Conservation (phyloP, 2,113 vertebrate species). For the Eolophus roseicapilla region DNA sequence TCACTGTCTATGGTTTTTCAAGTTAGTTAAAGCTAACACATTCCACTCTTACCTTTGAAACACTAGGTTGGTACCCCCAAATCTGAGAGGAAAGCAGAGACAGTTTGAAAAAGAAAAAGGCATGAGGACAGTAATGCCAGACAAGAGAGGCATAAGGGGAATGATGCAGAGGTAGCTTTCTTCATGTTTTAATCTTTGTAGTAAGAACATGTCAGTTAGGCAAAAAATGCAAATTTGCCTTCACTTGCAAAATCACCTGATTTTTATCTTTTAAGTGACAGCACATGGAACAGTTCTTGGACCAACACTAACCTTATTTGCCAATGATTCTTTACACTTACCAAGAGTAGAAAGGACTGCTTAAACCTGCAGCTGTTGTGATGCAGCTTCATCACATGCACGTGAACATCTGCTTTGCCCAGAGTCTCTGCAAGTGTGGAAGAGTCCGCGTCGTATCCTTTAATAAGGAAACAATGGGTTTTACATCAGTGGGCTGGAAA, state of each 20-base stretch:
- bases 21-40: accelerated
- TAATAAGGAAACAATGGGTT: not conserved
- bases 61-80: accelerated
- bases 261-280: not conserved
- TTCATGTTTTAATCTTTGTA: accelerated
- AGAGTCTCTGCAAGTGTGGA: not conserved
- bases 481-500: not conserved
- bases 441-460: accelerated
- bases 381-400: not conserved
- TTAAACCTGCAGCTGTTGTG: not conserved
- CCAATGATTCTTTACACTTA: not conserved
- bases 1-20: not conserved
- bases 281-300: not conserved
- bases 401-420: accelerated
- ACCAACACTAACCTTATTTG: not conserved
- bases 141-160: not conserved
- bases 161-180: not conserved
- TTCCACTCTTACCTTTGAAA: not conserved
- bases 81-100: not conserved
- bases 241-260: not conserved
- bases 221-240: not conserved
- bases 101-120: accelerated
- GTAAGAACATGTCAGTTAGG: not conserved
- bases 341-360: not conserved
- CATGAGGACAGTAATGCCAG: not conserved